Percentiles rank a stretch among this genome's conserved stretches.
Evolutionary conservation across 2,113 vertebrate species (phyloP).

Genomic region (Otis tarda): DNA sequence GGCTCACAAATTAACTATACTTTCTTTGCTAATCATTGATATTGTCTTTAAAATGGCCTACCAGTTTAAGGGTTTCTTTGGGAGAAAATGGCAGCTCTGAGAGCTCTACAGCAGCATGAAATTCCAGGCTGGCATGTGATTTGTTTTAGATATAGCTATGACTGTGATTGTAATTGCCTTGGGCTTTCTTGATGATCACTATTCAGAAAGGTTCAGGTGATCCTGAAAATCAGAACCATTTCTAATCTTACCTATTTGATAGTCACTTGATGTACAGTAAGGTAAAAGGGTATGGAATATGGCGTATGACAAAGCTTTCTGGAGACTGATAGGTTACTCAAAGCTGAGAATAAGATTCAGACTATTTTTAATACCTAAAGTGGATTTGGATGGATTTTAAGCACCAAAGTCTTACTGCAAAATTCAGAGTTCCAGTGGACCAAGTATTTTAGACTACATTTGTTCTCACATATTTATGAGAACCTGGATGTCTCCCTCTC

Average conservation of each 20-base stretch:
- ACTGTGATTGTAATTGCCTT: not conserved
- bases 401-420: not conserved
- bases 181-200: not conserved
- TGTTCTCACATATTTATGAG: not conserved
- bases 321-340: not conserved
- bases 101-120: not conserved
- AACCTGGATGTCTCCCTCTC: not conserved
- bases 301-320: not conserved
- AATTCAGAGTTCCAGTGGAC: not conserved
- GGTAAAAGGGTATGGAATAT: not conserved
- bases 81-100: not conserved
- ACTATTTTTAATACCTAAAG: not conserved
- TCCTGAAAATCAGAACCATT: not conserved
- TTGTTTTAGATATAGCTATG: not conserved
- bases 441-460: not conserved
- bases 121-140: not conserved
- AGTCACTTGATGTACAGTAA: not conserved
- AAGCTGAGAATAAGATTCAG: not conserved
- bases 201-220: slow-evolving; percentile 29
- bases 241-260: not conserved
- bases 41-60: not conserved
- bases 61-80: not conserved
- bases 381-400: not conserved
- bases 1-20: not conserved
- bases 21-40: not conserved